Conservation (phyloP, 2,113 vertebrate species). For the Coturnix japonica region DNA sequence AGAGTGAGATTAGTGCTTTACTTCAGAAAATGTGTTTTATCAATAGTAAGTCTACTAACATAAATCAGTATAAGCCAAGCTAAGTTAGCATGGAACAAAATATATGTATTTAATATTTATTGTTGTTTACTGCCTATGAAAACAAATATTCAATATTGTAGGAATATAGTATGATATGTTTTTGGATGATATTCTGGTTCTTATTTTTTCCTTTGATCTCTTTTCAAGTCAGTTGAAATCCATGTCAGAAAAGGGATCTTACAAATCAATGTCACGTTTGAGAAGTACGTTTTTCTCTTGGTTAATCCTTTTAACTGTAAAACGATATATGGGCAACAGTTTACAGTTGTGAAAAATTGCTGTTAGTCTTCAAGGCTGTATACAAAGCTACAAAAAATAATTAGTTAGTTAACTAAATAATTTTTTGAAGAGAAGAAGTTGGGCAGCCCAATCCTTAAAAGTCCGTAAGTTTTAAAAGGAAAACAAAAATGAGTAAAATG, state of each 20-base stretch:
- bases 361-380: background rate
- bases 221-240: background rate
- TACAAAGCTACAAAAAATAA: background rate
- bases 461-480: background rate
- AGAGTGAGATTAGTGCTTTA: background rate
- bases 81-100: conserved; percentile 9
- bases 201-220: conserved; percentile 27
- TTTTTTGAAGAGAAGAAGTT: background rate
- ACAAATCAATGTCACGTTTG: background rate
- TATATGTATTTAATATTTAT: conserved; percentile 19
- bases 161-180: background rate
- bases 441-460: background rate
- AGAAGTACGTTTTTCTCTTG: background rate
- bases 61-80: conserved; percentile 27
- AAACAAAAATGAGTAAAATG: background rate
- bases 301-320: background rate
- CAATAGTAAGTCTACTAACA: background rate
- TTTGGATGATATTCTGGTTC: background rate
- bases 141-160: background rate
- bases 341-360: background rate
- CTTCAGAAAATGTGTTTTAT: conserved; percentile 37
- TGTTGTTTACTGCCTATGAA: background rate
- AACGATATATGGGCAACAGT: background rate
- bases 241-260: background rate
- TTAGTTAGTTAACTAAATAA: no score